Evolutionary conservation across 2,797 vertebrate species (phyloP).

Genomic region (Eleutherodactylus coqui): DNA sequence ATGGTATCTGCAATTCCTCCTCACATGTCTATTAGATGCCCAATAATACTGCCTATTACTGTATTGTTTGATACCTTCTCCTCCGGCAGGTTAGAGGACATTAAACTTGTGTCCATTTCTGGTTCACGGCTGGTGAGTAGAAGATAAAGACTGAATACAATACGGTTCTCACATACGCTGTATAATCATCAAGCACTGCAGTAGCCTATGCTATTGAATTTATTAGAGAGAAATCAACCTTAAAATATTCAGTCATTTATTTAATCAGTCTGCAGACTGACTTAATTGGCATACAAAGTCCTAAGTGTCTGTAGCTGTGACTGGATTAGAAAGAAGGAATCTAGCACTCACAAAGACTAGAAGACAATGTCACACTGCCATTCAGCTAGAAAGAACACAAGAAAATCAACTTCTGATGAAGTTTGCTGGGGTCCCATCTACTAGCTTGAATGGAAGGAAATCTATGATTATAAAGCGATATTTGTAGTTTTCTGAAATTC

Average conservation of each 20-base stretch:
- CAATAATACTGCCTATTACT: too few relatives aligned
- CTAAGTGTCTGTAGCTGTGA: conserved; percentile 33
- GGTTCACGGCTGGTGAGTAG: not conserved
- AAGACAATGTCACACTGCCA: conserved; percentile 31
- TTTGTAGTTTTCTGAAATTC: not conserved
- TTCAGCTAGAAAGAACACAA: conserved; percentile 19
- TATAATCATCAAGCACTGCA: not conserved
- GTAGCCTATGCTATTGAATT: conserved; percentile 30
- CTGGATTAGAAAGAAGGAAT: conserved; percentile 40
- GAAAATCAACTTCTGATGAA: conserved; percentile 13
- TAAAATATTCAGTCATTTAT: conserved; percentile 42
- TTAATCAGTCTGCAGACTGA: conserved; percentile 32
- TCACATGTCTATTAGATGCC: too few relatives aligned
- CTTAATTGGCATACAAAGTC: conserved; percentile 34
- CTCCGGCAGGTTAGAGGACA: too few relatives aligned
- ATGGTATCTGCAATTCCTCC: too few relatives aligned
- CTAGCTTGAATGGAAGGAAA: not conserved
- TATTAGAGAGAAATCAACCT: conserved; percentile 46
- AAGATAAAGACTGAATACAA: conserved; percentile 2
- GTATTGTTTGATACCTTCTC: too few relatives aligned
- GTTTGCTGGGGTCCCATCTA: not conserved
- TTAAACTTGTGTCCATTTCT: not conserved
- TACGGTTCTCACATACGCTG: not conserved
- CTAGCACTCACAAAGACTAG: conserved; percentile 4
- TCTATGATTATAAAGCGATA: not conserved